Evolutionary conservation across 2,888 invertebrate species (phyloP), one percentile per base, ranked within the genome.

Genomic region (Stenchaetothrips biformis): DNA sequence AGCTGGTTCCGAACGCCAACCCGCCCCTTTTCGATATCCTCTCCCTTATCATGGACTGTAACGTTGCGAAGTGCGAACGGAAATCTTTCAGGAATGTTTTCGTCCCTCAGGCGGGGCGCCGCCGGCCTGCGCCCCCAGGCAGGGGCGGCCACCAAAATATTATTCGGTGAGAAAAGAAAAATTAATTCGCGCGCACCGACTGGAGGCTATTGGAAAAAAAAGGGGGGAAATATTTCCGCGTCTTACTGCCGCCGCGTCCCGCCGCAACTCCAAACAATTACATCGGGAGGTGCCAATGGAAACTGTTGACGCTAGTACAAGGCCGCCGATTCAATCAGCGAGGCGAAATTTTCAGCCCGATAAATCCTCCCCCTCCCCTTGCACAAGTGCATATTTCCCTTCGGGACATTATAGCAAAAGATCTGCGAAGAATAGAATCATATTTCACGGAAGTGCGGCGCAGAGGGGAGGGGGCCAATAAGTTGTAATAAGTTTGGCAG

Each of bases 401-500:
- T n/a, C 21, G 25, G 67, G 25, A 21, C 21, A n/a, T 74, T 21
- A 21, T 74, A 25, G 67, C 9, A 11, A 74, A 25, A 21, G 25
- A 21, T 11, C 67, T 7, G 67, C 25, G 67, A 9, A 21, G 67
- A 67, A 67, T n/a, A 67, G 67, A 67, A 25, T 74, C 67, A 74
- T 74, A 74, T 74, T 74, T 74, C 67, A 74, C 67, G 67, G 11
- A 21, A 59, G 37, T 37, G 59, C 59, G 13, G 59, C 53, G 67
- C 67, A n/a, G 59, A 59, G 59, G 59, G 59, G 59, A 13, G 59
- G 67, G 67, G 25, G 67, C 67, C 67, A 74, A 74, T 74, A 74
- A 74, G 67, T 74, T 74, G 67, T 74, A 74, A 74, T 74, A 74
- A 74, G 67, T 74, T 74, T 74, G 67, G 67, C 67, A 74, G 67